A percentile compares a stretch with the other conserved stretches of the same genome.
phyloP scores from a whole-genome alignment of 2,888 invertebrate genomes.

The Buathra laborator region DNA sequence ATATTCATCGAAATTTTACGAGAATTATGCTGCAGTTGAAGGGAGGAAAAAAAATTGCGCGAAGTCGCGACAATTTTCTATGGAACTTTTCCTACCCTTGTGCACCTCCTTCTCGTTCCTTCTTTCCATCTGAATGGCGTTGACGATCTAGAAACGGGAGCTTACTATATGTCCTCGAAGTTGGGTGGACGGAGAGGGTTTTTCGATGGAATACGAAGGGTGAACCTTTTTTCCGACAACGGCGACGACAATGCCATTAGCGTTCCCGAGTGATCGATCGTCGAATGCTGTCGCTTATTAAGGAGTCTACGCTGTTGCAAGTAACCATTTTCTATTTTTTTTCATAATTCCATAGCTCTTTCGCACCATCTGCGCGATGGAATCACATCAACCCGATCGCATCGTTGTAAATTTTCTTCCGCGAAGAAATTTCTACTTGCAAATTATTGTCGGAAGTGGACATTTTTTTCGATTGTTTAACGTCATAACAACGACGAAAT shows the following conservation, averaged over 20 bases:
- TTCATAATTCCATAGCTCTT: background rate
- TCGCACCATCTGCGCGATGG: slow-evolving; percentile 7
- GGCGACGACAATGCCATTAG: slow-evolving; percentile 41
- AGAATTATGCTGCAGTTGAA: background rate
- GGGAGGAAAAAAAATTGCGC: background rate
- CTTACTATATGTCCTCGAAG: slow-evolving; percentile 12
- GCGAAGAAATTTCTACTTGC: no score
- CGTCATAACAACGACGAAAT: no score
- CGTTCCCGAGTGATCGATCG: slow-evolving; percentile 36
- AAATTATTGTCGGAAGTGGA: no score
- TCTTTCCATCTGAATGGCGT: slow-evolving; percentile 12
- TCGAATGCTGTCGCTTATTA: slow-evolving; percentile 44
- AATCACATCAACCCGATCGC: background rate
- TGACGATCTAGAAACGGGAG: slow-evolving; percentile 30
- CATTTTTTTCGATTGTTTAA: no score
- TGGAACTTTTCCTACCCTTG: background rate
- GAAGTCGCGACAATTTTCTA: slow-evolving; percentile 11
- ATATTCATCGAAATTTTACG: background rate
- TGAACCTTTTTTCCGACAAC: slow-evolving; percentile 27
- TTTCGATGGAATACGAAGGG: slow-evolving; percentile 50
- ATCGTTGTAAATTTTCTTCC: background rate
- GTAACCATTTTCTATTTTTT: slow-evolving; percentile 19
- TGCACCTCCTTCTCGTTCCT: background rate
- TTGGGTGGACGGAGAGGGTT: background rate
- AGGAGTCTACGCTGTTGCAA: slow-evolving; percentile 1